Evolutionary conservation across 2,888 invertebrate genomes (phyloP).

Genomic region (Ctenicera cuprea): DNA sequence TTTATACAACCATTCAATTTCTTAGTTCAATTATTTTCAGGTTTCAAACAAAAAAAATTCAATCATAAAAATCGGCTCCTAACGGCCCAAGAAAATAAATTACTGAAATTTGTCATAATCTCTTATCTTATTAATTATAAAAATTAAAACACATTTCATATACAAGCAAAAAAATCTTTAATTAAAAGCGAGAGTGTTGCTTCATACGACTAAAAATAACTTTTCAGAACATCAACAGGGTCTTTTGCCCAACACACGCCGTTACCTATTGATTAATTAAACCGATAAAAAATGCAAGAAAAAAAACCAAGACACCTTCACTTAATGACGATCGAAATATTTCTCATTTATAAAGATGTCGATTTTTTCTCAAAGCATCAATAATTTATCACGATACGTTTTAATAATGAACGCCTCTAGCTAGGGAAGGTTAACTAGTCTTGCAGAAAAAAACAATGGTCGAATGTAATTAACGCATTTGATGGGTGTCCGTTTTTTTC

Average conservation of each 20-base stretch:
- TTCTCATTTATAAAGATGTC: slow-evolving; percentile 18
- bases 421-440: background rate
- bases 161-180: too few species aligned
- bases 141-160: too few species aligned
- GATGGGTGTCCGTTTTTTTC: slow-evolving; percentile 12
- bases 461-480: slow-evolving; percentile 11
- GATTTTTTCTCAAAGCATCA: slow-evolving; percentile 13
- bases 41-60: too few species aligned
- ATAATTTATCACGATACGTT: slow-evolving; percentile 20
- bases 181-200: too few species aligned
- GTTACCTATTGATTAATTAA: slow-evolving; percentile 28
- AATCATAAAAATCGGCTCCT: too few species aligned
- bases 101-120: too few species aligned
- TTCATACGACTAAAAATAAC: too few species aligned
- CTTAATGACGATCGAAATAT: slow-evolving; percentile 8
- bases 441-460: background rate
- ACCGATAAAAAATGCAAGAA: slow-evolving; percentile 27
- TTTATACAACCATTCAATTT: too few species aligned
- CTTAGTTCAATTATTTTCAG: too few species aligned
- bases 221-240: background rate
- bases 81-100: too few species aligned
- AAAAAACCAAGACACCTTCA: slow-evolving; percentile 30
- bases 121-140: too few species aligned
- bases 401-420: slow-evolving; percentile 13
- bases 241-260: background rate